Percentiles rank a stretch among this genome's conserved stretches.
phyloP scores from a whole-genome alignment of 2,888 invertebrate species.

The Sinopyrophorus schimmeli region DNA sequence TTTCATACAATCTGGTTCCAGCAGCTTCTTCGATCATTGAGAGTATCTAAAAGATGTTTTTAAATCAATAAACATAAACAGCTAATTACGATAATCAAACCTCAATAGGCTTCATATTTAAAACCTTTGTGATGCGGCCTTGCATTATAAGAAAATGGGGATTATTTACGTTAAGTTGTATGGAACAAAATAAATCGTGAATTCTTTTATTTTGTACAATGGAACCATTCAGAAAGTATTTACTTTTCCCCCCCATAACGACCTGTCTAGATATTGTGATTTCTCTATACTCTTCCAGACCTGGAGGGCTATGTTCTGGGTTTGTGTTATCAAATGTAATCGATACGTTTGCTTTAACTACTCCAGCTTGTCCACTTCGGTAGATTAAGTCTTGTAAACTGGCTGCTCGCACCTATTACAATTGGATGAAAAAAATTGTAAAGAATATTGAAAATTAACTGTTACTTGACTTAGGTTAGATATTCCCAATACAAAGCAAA shows the following conservation, averaged over 20 bases:
- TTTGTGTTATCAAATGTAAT: constrained; percentile 94
- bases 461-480: constrained; percentile 87
- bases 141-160: constrained; percentile 99
- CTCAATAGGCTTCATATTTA: constrained; percentile 98
- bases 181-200: constrained; percentile 92
- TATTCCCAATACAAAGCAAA: constrained; percentile 97
- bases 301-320: constrained; percentile 79
- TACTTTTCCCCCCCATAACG: constrained; percentile 85
- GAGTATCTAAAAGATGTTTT: constrained; percentile 68
- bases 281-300: constrained; percentile 88
- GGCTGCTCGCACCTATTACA: constrained; percentile 79
- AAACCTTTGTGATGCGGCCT: constrained; percentile 96
- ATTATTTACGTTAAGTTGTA: constrained; percentile 98
- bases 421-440: not conserved
- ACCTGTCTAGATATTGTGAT: constrained; percentile 92
- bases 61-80: not conserved
- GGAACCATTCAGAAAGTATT: constrained; percentile 92
- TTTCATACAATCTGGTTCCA: constrained; percentile 95
- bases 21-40: constrained; percentile 99
- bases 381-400: constrained; percentile 95
- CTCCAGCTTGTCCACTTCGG: constrained; percentile 95
- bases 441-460: constrained; percentile 11
- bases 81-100: constrained; percentile 44
- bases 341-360: constrained; percentile 94
- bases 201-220: constrained; percentile 89